Evolutionary conservation across 2,113 vertebrate genomes (phyloP).

Genomic region (Dicentrarchus labrax): DNA sequence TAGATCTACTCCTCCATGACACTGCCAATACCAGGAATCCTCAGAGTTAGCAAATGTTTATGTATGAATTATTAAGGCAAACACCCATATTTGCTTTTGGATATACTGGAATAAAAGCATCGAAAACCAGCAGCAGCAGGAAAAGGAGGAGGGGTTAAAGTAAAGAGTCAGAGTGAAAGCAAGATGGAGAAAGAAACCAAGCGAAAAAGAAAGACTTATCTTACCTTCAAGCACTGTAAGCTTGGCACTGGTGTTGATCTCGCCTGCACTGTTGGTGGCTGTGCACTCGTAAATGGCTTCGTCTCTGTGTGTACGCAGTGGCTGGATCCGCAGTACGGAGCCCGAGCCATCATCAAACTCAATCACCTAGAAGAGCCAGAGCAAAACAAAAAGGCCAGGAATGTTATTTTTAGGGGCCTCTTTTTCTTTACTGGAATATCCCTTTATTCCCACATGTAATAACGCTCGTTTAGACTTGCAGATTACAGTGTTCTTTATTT

Average conservation of each 20-base stretch:
- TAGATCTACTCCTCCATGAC: constrained; percentile 31
- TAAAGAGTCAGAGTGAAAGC: not conserved
- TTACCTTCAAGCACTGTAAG: constrained; percentile 98
- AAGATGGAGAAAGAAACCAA: constrained; percentile 33
- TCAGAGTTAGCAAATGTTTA: constrained; percentile 50
- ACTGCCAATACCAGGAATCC: constrained; percentile 48
- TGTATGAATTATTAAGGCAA: constrained; percentile 62
- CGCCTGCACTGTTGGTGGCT: constrained; percentile 92
- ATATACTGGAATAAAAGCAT: constrained; percentile 33
- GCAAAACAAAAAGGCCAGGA: constrained; percentile 23
- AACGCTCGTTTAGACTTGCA: not conserved
- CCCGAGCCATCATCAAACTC: constrained; percentile 99
- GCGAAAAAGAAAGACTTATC: constrained; percentile 26
- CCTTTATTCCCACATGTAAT: constrained; percentile 12
- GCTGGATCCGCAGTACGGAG: constrained; percentile 98
- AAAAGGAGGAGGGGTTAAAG: not conserved
- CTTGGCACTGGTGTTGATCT: constrained; percentile 98
- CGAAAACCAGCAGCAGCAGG: not conserved
- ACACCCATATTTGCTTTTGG: constrained; percentile 46
- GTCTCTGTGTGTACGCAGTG: constrained; percentile 93
- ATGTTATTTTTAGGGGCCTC: not conserved
- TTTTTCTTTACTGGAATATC: constrained; percentile 12
- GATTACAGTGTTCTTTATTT: not conserved
- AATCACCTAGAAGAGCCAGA: constrained; percentile 88
- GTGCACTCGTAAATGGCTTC: constrained; percentile 99